Conservation (phyloP, 2,113 vertebrate genomes). For the Microtus richardsoni region DNA sequence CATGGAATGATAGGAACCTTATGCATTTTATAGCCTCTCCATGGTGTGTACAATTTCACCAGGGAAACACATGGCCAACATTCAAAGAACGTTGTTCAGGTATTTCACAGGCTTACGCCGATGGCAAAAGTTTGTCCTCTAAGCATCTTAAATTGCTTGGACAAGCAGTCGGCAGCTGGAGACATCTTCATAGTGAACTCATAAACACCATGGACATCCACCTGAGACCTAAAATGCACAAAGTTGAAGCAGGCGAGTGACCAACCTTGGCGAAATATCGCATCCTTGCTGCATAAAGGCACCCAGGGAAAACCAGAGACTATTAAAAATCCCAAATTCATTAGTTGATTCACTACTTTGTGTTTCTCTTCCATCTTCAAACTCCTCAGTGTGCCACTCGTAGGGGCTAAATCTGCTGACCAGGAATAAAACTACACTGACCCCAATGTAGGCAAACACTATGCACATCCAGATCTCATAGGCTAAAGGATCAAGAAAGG, state of each 20-base stretch:
- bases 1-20: conserved; percentile 89
- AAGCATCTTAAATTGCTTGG: conserved; percentile 61
- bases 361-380: conserved; percentile 98
- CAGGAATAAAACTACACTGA: conserved; percentile 99
- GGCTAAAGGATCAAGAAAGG: conserved; percentile 98
- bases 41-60: conserved; percentile 89
- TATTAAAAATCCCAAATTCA: conserved; percentile 99
- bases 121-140: conserved; percentile 63
- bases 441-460: conserved; percentile 99
- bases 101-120: conserved; percentile 73
- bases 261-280: conserved; percentile 97
- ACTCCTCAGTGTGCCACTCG: conserved; percentile 99
- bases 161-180: conserved; percentile 66
- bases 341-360: conserved; percentile 99
- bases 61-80: conserved; percentile 78
- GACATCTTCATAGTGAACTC: conserved; percentile 84
- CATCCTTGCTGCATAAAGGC: conserved; percentile 98
- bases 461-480: conserved; percentile 99
- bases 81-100: conserved; percentile 69
- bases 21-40: conserved; percentile 90
- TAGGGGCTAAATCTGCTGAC: conserved; percentile 99
- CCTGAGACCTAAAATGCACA: conserved; percentile 90
- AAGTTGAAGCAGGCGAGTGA: conserved; percentile 88
- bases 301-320: conserved; percentile 98
- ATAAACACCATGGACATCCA: conserved; percentile 87